phyloP scores from a whole-genome alignment of 1,140 invertebrate genomes.

The Drosophila kanapiae region DNA sequence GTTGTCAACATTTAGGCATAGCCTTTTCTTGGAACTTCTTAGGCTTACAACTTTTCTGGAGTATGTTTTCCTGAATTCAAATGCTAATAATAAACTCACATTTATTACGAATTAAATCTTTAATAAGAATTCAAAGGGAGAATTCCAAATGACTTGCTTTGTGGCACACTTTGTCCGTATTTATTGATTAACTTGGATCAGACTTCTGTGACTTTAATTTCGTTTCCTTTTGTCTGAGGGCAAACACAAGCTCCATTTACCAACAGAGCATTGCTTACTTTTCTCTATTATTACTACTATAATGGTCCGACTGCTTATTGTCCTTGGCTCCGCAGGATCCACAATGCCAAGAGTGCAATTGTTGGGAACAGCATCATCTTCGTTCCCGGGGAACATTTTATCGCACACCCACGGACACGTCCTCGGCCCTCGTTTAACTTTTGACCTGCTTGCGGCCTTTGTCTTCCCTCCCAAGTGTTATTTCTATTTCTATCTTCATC shows the following conservation, averaged over 20 bases:
- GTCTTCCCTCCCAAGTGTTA: conserved; percentile 29
- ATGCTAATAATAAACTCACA: background rate
- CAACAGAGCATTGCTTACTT: conserved; percentile 44
- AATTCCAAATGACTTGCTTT: background rate
- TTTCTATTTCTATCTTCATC: conserved; percentile 25
- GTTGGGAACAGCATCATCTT: conserved; percentile 35
- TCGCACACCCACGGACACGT: conserved; percentile 53
- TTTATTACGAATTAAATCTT: background rate
- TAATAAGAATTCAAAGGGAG: no score
- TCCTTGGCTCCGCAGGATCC: conserved; percentile 40
- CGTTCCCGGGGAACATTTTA: conserved; percentile 53
- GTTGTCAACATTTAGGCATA: background rate
- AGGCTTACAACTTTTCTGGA: no score
- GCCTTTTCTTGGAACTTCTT: background rate
- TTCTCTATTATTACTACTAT: conserved; percentile 55
- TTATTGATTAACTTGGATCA: conserved; percentile 25
- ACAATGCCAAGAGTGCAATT: conserved; percentile 71
- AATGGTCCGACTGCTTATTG: conserved; percentile 59
- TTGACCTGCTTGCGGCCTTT: conserved; percentile 40
- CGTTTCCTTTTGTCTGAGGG: conserved; percentile 14
- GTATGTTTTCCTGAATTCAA: background rate
- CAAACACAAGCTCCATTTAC: conserved; percentile 41
- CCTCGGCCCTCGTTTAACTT: conserved; percentile 59
- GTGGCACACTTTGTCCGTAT: background rate
- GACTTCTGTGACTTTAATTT: conserved; percentile 20